Percentiles rank a stretch among this genome's conserved stretches.
Conservation (phyloP, 2,888 invertebrate genomes). For the Himalopsyche japonica region DNA sequence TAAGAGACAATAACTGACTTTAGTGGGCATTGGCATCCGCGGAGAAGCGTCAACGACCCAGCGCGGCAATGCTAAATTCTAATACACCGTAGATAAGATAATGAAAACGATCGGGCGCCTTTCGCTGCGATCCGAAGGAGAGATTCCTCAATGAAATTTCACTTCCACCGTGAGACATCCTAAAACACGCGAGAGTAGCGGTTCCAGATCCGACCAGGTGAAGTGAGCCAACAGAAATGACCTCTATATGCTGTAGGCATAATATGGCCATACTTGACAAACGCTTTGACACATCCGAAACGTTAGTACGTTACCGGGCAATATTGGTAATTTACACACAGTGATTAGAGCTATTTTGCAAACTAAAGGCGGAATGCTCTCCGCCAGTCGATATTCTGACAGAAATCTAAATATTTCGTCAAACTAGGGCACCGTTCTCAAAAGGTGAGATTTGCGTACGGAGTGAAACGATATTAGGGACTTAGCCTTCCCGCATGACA, state of each 20-base stretch:
- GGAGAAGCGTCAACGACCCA: neutral
- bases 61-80: neutral
- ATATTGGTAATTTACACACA: constrained; percentile 53
- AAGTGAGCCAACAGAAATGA: constrained; percentile 54
- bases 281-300: constrained; percentile 56
- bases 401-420: neutral
- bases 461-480: constrained; percentile 41
- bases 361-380: neutral
- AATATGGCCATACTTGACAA: constrained; percentile 58
- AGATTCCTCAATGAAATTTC: constrained; percentile 10
- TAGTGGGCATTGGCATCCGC: neutral
- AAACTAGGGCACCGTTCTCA: constrained; percentile 50
- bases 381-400: neutral
- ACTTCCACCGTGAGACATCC: constrained; percentile 47
- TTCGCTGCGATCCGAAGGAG: neutral
- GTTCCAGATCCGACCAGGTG: constrained; percentile 47
- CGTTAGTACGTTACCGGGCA: constrained; percentile 51
- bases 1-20: neutral
- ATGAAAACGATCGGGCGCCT: neutral
- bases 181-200: constrained; percentile 39
- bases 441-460: constrained; percentile 59
- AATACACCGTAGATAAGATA: neutral
- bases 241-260: constrained; percentile 61
- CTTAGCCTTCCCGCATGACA: constrained; percentile 23
- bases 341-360: constrained; percentile 45